Evolutionary conservation across 1,140 invertebrate species (phyloP).

Genomic region (Lerema accius): DNA sequence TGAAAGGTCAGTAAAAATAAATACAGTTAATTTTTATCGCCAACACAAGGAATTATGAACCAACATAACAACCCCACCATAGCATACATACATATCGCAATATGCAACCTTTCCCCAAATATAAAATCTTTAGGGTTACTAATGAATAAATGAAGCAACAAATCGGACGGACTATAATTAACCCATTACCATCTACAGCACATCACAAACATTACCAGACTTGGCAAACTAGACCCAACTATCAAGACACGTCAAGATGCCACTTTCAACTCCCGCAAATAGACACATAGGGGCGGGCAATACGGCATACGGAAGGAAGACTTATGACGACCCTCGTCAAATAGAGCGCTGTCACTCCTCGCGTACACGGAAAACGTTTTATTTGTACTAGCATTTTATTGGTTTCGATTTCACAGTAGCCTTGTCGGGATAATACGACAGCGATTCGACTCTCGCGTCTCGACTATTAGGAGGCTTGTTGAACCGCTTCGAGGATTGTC

Average conservation of each 20-base stretch:
- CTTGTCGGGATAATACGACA: constrained; percentile 58
- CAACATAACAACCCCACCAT: no score
- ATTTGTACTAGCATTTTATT: constrained; percentile 70
- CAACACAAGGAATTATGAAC: no score
- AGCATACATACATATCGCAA: no score
- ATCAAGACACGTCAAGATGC: constrained; percentile 10
- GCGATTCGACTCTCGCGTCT: constrained; percentile 39
- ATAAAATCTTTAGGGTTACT: background rate
- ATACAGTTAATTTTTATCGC: no score
- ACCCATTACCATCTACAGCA: background rate
- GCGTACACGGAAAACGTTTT: constrained; percentile 68
- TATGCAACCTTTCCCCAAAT: no score
- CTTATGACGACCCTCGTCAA: constrained; percentile 79
- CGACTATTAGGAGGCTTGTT: constrained; percentile 37
- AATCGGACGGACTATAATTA: background rate
- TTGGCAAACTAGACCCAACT: constrained; percentile 14
- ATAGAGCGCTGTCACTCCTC: constrained; percentile 46
- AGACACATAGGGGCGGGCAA: constrained; percentile 39
- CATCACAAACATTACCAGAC: constrained; percentile 13
- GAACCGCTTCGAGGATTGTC: constrained; percentile 12
- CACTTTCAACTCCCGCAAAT: constrained; percentile 17
- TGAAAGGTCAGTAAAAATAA: no score
- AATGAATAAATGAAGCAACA: background rate
- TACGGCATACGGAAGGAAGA: constrained; percentile 56
- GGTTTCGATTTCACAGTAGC: constrained; percentile 77